A percentile compares a stretch with the other conserved stretches of the same genome.
Conservation (phyloP, 2,113 vertebrate genomes). For the Tyto alba region DNA sequence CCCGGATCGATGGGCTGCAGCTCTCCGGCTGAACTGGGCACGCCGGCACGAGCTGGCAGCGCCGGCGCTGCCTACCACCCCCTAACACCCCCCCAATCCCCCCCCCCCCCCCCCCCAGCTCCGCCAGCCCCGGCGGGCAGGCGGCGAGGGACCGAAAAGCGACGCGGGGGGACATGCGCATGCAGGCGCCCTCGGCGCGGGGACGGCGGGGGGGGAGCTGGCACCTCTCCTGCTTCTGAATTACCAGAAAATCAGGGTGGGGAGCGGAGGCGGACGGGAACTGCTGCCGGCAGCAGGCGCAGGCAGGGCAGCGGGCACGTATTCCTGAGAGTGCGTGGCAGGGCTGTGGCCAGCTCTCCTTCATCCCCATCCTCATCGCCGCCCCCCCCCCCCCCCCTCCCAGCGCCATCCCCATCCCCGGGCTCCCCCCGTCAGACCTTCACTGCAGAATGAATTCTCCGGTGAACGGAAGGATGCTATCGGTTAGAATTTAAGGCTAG, state of each 20-base stretch:
- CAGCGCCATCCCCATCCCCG: neutral
- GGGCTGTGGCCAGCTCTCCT: neutral
- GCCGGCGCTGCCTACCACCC: too few relatives aligned
- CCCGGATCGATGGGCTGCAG: neutral
- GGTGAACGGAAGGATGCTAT: constrained; percentile 8
- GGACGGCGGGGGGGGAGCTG: neutral
- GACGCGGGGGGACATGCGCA: neutral
- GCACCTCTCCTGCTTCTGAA: neutral
- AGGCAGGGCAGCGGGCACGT: neutral
- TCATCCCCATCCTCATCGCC: neutral
- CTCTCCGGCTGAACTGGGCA: neutral
- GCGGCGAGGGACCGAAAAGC: neutral
- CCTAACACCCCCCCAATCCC: neutral
- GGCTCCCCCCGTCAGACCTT: neutral
- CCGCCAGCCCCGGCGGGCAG: neutral
- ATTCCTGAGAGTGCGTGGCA: constrained; percentile 66
- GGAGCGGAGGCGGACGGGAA: neutral
- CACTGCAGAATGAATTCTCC: neutral
- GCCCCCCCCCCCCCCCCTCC: neutral
- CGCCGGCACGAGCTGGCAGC: too few relatives aligned
- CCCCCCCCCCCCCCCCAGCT: neutral
- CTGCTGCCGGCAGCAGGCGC: constrained; percentile 10
- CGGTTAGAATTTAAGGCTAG: constrained; percentile 66
- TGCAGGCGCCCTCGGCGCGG: neutral
- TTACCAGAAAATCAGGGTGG: neutral